These are phyloP conservation scores for Griposia aprilina DNA, from an alignment of 2,888 invertebrate genomes.

Conservation along the genomic window DNA sequence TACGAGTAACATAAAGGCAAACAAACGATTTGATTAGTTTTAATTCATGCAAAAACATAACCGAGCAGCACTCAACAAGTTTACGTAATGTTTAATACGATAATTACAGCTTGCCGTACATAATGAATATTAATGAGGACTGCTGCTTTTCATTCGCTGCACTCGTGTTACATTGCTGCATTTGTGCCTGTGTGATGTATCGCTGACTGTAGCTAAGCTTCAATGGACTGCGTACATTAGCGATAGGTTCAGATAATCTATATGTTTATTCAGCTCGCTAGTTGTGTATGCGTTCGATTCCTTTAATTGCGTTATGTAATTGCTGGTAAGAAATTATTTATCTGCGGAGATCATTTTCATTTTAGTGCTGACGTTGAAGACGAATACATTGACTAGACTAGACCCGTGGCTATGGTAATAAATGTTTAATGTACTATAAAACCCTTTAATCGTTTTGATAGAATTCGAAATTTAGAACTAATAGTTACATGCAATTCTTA, in stretches of 20 bases:
- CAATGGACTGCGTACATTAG: constrained; percentile 34
- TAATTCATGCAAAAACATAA: constrained; percentile 74
- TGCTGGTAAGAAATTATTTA: constrained; percentile 56
- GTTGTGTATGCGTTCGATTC: constrained; percentile 61
- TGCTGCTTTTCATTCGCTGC: constrained; percentile 48
- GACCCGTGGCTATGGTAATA: neutral
- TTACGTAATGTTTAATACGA: constrained; percentile 76
- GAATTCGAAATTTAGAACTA: neutral
- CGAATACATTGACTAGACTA: neutral
- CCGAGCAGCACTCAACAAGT: constrained; percentile 70
- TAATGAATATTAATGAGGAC: constrained; percentile 78
- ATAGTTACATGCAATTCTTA: too few relatives aligned
- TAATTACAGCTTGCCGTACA: constrained; percentile 76
- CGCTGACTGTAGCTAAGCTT: neutral
- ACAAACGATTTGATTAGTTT: constrained; percentile 65
- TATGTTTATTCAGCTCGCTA: constrained; percentile 52
- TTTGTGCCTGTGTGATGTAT: neutral
- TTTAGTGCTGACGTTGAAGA: constrained; percentile 21
- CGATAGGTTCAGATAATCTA: constrained; percentile 53
- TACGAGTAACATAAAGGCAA: constrained; percentile 61
- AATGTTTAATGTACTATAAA: neutral
- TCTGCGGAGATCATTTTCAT: constrained; percentile 56
- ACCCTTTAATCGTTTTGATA: neutral
- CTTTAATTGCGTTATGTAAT: constrained; percentile 65
- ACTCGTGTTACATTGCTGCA: constrained; percentile 39